Evolutionary conservation across 2,888 invertebrate species (phyloP).

Genomic region (Amphiduros pacificus): DNA sequence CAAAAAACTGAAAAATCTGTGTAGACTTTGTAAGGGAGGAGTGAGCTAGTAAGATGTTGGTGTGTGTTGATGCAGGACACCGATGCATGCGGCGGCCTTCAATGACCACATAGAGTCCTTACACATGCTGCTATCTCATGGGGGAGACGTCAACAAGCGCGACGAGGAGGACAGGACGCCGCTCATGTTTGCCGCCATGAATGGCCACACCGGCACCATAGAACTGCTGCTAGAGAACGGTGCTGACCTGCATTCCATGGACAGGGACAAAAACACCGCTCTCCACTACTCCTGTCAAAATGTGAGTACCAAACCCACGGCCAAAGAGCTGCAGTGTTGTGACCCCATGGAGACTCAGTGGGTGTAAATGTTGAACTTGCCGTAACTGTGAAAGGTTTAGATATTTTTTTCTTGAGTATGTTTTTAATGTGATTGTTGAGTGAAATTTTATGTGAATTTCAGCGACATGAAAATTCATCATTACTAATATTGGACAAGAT

Average conservation of each 20-base stretch:
- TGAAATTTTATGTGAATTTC: conserved; percentile 6
- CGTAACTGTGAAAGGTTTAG: too few species aligned
- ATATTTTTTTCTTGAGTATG: neutral
- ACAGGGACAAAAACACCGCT: conserved; percentile 67
- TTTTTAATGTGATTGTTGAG: neutral
- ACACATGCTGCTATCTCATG: conserved; percentile 63
- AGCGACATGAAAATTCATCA: conserved; percentile 65
- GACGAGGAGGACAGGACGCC: conserved; percentile 66
- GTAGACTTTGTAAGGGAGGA: too few species aligned
- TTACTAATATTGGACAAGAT: conserved; percentile 65
- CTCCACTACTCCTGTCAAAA: conserved; percentile 68
- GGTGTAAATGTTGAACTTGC: too few species aligned
- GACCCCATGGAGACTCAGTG: too few species aligned
- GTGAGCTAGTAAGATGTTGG: neutral
- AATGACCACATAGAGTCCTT: conserved; percentile 66
- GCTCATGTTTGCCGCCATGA: conserved; percentile 66
- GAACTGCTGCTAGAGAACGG: conserved; percentile 61
- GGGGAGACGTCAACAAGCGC: conserved; percentile 63
- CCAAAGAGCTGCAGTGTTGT: too few species aligned
- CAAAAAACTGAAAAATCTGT: too few species aligned
- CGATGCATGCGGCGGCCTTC: conserved; percentile 67
- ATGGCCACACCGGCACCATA: conserved; percentile 53
- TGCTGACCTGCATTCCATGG: conserved; percentile 62
- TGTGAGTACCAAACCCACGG: conserved; percentile 52
- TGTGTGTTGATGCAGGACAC: conserved; percentile 58